Percentiles rank a stretch among this genome's conserved stretches.
Evolutionary conservation across 2,888 invertebrate species (phyloP).

Genomic region (Tolmerus cingulatus): DNA sequence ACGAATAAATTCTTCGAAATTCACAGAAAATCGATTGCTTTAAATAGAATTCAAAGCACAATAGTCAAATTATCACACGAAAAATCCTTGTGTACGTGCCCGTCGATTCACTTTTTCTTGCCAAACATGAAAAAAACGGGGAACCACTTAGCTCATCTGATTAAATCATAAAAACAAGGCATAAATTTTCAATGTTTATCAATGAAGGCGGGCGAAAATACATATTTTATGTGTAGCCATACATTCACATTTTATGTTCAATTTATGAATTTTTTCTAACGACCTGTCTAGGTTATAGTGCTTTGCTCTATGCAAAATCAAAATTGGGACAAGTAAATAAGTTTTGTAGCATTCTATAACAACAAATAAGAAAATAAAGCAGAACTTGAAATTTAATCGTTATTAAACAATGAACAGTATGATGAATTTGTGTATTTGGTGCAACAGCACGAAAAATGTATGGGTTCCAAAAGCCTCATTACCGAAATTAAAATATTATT

Average conservation of each 20-base stretch:
- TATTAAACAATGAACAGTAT: not conserved
- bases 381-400: not conserved
- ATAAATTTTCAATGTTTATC: conserved; percentile 12
- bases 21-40: not conserved
- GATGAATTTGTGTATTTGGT: not conserved
- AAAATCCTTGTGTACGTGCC: not conserved
- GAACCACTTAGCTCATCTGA: not conserved
- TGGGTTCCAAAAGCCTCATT: not conserved
- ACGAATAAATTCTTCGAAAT: not conserved
- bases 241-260: not conserved
- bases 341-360: not conserved
- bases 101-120: not conserved
- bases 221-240: not conserved
- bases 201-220: not conserved
- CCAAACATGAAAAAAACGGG: not conserved
- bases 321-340: not conserved
- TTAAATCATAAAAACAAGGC: conserved; percentile 1
- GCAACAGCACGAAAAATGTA: not conserved
- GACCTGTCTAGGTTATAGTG: not conserved
- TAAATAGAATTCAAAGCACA: not conserved
- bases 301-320: not conserved
- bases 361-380: not conserved
- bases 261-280: not conserved
- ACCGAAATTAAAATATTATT: not conserved
- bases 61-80: not conserved